These are phyloP conservation scores for Benthosema pterotum DNA, from an alignment of 2,797 vertebrate genomes.

Conservation along the genomic window DNA sequence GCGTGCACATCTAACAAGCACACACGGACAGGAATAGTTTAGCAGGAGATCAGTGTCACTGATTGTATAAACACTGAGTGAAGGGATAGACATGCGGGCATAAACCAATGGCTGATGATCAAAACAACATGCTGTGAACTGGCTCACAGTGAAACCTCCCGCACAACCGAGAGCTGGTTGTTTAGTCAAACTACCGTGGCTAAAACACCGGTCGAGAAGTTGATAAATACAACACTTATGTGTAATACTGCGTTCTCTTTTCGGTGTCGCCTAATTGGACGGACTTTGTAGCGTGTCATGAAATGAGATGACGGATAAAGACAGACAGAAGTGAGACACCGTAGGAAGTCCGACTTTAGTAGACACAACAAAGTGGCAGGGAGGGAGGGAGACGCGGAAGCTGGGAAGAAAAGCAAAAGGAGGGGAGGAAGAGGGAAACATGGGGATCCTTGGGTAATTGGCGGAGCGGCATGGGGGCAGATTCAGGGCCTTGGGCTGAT, in stretches of 20 bases:
- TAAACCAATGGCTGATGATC: slow-evolving; percentile 36
- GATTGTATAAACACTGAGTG: slow-evolving; percentile 59
- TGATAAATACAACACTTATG: too few species aligned
- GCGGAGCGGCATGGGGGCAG: slow-evolving; percentile 63
- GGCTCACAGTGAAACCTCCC: slow-evolving; percentile 27
- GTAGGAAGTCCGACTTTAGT: slow-evolving; percentile 22
- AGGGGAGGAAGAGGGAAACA: slow-evolving; percentile 30
- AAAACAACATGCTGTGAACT: slow-evolving; percentile 9
- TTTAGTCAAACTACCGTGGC: slow-evolving; percentile 5
- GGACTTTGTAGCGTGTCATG: neutral
- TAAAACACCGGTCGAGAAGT: neutral
- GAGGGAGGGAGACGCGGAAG: slow-evolving; percentile 34
- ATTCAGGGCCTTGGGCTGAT: slow-evolving; percentile 68
- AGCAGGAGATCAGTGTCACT: slow-evolving; percentile 56
- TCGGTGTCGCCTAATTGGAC: slow-evolving; percentile 18
- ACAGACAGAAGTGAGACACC: slow-evolving; percentile 19
- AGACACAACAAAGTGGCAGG: slow-evolving; percentile 44
- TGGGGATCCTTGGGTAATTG: slow-evolving; percentile 63
- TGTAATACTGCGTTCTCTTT: neutral
- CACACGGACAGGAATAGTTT: slow-evolving; percentile 60
- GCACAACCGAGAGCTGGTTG: slow-evolving; percentile 20
- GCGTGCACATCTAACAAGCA: slow-evolving; percentile 49
- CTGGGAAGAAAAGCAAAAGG: slow-evolving; percentile 33
- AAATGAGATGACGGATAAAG: slow-evolving; percentile 18
- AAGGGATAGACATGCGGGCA: slow-evolving; percentile 19